Percentiles rank a stretch among this genome's conserved stretches.
Evolutionary conservation across 2,888 invertebrate genomes (phyloP).

Genomic region (Pachycephus smyrnensis): DNA sequence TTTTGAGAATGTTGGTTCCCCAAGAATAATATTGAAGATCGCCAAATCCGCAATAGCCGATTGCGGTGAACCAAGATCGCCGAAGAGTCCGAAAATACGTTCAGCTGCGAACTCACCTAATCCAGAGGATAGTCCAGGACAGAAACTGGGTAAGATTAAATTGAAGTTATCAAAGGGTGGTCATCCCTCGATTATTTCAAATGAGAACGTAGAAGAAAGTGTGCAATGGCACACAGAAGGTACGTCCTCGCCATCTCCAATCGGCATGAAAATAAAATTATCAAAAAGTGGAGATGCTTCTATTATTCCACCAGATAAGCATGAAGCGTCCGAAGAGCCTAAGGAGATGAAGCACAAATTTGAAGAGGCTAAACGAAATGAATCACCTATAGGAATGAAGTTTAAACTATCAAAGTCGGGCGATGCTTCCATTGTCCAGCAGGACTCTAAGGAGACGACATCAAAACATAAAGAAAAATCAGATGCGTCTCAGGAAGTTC

Average conservation of each 20-base stretch:
- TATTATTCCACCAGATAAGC: constrained; percentile 48
- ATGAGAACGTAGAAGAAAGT: constrained; percentile 54
- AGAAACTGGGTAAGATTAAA: constrained; percentile 70
- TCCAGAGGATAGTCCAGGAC: constrained; percentile 64
- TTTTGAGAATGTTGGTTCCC: constrained; percentile 61
- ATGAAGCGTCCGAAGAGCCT: constrained; percentile 41
- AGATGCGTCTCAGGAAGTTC: constrained; percentile 27
- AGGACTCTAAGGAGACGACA: constrained; percentile 40
- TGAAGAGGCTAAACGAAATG: constrained; percentile 39
- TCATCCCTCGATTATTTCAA: constrained; percentile 63
- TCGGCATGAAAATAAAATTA: constrained; percentile 58
- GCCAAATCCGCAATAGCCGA: constrained; percentile 63
- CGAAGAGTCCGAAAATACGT: constrained; percentile 63
- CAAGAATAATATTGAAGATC: constrained; percentile 62
- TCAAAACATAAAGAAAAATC: constrained; percentile 34
- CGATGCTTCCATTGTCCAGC: constrained; percentile 46
- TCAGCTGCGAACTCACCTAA: constrained; percentile 63
- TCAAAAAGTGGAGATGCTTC: constrained; percentile 54
- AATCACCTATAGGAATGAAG: constrained; percentile 51
- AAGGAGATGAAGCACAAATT: constrained; percentile 45
- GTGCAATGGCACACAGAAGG: constrained; percentile 58
- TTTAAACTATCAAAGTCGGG: constrained; percentile 46
- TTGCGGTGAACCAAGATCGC: constrained; percentile 61
- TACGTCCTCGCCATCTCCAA: constrained; percentile 52
- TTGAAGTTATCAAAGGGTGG: constrained; percentile 69